Base-by-base conservation (phyloP, 2,797 vertebrate species). In the Prunella strophiata region DNA sequence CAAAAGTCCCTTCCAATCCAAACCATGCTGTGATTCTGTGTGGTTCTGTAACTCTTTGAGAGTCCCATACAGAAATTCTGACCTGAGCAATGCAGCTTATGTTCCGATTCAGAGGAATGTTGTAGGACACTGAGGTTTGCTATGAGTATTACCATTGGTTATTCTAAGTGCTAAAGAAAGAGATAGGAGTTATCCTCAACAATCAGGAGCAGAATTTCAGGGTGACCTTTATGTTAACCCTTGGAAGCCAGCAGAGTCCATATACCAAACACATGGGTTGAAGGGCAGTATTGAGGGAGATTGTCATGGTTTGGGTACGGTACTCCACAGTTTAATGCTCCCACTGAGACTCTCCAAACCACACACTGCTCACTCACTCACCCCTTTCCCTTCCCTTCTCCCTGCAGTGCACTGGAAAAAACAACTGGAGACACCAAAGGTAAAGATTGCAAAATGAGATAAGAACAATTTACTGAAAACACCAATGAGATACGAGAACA, bases 291-390 rank as follows among this genome's bases (percentile, higher is more conserved):
- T 36, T 51, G 73, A 78, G 9, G 13, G 40, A 82, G 55, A 74
- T 5, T 27, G 20, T 29, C 20, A 3, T 16, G 16, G n/a, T 47
- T 80, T 52, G 26, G 20, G 10, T 52, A 30, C 9, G 17, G 7
- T 30, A 59, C 3, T 52, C 12, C 10, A 36, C 40, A 47, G 15
- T 30, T 26, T 19, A 59, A 13, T 40, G n/a, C 7, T 47, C n/a
- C 29, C 67, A 59, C 52, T 52, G n/a, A 45, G n/a, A 52, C 14
- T 66, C 29, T 45, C 11, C 38, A 80, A 45, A 66, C 20, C 10
- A 45, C 16, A 66, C 7, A 43, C 2, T 1, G 0, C 7, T 72
- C 38, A 12, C 27, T 45, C 2, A 0, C 21, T 66, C 52, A 38
- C 5, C 6, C 9, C 25, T 34, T 54, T 45, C 10, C 16, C n/a